These are phyloP conservation scores for Gnatocerus cornutus DNA, from an alignment of 2,888 invertebrate species.

Conservation along the genomic window DNA sequence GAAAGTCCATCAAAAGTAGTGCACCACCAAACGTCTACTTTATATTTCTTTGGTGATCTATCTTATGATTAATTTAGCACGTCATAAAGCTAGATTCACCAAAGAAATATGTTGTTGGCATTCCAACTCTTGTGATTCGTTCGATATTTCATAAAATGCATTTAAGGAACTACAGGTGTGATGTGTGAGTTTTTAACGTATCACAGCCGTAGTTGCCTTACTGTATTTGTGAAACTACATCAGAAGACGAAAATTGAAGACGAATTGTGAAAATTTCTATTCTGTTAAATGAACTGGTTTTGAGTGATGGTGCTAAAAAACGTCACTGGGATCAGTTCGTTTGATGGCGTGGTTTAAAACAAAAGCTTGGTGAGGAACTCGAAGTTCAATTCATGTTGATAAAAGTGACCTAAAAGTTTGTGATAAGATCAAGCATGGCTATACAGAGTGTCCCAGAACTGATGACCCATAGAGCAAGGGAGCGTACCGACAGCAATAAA, in stretches of 20 bases:
- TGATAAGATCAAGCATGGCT: no score
- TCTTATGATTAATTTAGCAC: slow-evolving; percentile 65
- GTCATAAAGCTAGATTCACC: slow-evolving; percentile 71
- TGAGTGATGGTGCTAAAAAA: slow-evolving; percentile 23
- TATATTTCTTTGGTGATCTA: slow-evolving; percentile 76
- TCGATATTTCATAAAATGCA: slow-evolving; percentile 61
- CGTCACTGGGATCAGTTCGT: slow-evolving; percentile 20
- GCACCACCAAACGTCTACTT: slow-evolving; percentile 54
- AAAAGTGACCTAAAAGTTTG: no score
- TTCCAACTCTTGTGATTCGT: slow-evolving; percentile 28
- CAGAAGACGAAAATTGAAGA: not conserved
- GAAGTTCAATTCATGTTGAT: no score
- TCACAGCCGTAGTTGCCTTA: slow-evolving; percentile 70
- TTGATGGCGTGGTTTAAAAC: not conserved
- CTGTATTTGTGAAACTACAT: slow-evolving; percentile 46
- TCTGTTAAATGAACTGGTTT: slow-evolving; percentile 42
- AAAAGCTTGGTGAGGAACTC: not conserved
- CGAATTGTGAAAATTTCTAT: not conserved
- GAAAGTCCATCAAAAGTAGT: slow-evolving; percentile 19
- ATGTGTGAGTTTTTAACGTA: slow-evolving; percentile 64
- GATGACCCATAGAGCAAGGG: no score
- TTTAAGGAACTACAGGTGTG: slow-evolving; percentile 70
- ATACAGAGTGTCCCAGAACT: no score
- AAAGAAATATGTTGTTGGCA: slow-evolving; percentile 59
- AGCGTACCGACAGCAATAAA: no score